Conservation (phyloP, 2,888 invertebrate species). For the Oligia strigilis region DNA sequence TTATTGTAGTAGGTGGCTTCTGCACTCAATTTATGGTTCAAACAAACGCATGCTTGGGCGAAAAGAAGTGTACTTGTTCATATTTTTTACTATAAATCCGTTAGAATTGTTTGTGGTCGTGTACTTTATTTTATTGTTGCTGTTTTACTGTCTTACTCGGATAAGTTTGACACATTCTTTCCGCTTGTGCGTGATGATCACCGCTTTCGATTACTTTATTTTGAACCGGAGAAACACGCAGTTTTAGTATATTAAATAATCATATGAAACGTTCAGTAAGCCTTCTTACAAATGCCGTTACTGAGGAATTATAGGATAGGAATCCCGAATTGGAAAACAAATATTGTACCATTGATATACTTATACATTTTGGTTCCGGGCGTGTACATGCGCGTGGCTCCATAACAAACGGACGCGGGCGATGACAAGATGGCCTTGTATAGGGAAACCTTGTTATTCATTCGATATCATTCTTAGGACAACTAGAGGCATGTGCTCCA, state of each 20-base stretch:
- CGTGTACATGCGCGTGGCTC: slow-evolving; percentile 83
- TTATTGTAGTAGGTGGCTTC: slow-evolving; percentile 48
- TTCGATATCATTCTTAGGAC: slow-evolving; percentile 89
- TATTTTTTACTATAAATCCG: slow-evolving; percentile 72
- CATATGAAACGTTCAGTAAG: slow-evolving; percentile 38
- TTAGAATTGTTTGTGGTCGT: slow-evolving; percentile 85
- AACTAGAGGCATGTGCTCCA: slow-evolving; percentile 89
- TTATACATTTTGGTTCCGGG: slow-evolving; percentile 75
- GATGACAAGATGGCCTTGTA: slow-evolving; percentile 44
- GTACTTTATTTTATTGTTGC: slow-evolving; percentile 83
- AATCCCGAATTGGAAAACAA: slow-evolving; percentile 12
- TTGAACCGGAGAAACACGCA: slow-evolving; percentile 62
- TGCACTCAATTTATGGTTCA: slow-evolving; percentile 80
- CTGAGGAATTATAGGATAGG: slow-evolving; percentile 30
- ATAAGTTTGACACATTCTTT: slow-evolving; percentile 89
- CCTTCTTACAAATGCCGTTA: slow-evolving; percentile 40
- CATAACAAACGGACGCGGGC: slow-evolving; percentile 70
- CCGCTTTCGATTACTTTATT: slow-evolving; percentile 85
- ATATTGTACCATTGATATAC: slow-evolving; percentile 14
- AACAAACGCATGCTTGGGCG: slow-evolving; percentile 88
- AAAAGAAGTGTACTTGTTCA: slow-evolving; percentile 86
- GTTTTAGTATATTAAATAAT: slow-evolving; percentile 31
- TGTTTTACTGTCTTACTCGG: slow-evolving; percentile 83
- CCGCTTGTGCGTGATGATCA: slow-evolving; percentile 90
- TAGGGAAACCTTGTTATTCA: slow-evolving; percentile 74